A percentile compares a stretch with the other conserved stretches of the same genome.
These are phyloP conservation scores for Sphinx pinastri DNA, from an alignment of 2,888 invertebrate genomes.

Conservation along the genomic window DNA sequence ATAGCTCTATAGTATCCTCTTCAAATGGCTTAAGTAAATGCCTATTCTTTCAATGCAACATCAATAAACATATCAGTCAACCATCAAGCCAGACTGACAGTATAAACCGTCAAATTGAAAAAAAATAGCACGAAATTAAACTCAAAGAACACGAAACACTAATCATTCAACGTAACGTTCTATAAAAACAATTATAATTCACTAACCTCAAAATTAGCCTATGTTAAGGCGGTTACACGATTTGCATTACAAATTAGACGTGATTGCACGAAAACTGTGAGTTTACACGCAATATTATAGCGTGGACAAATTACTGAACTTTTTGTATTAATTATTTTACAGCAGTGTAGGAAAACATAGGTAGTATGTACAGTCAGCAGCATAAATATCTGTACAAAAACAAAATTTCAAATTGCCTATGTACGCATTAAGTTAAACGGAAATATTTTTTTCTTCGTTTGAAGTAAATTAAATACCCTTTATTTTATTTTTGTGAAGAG, in stretches of 20 bases:
- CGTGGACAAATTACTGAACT: conserved; percentile 11
- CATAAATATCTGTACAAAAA: no score
- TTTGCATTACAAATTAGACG: conserved; percentile 19
- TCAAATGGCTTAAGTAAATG: no score
- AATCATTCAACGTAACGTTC: conserved; percentile 10
- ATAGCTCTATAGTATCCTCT: no score
- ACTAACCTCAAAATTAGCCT: conserved; percentile 28
- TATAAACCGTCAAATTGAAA: not conserved
- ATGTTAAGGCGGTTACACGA: conserved; percentile 5
- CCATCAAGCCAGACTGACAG: not conserved
- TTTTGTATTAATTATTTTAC: not conserved
- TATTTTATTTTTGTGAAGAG: no score
- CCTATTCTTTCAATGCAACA: no score
- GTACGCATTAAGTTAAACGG: no score
- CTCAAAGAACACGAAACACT: conserved; percentile 5
- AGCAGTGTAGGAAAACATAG: no score
- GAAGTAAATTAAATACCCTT: no score
- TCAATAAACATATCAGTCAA: no score
- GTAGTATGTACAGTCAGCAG: no score
- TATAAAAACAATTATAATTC: conserved; percentile 24
- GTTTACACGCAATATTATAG: conserved; percentile 26
- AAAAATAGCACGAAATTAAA: not conserved
- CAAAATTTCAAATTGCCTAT: no score
- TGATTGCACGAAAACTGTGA: conserved; percentile 35
- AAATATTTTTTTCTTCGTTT: no score